Conservation (phyloP, 1,140 invertebrate genomes). For the Homarus americanus region DNA sequence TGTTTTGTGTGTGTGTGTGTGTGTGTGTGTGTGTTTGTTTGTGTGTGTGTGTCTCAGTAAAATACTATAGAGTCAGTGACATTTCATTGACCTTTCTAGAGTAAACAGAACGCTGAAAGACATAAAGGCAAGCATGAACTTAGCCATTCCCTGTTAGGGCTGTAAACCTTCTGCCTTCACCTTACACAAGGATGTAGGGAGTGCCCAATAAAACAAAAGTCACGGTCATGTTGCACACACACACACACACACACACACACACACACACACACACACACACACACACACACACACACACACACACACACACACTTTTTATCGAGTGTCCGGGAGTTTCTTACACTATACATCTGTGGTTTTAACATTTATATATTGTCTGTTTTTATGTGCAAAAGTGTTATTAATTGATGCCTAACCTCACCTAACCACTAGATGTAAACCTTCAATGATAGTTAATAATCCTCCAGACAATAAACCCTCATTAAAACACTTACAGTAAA, state of each 20-base stretch:
- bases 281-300: neutral
- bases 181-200: neutral
- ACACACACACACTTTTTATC: too few species aligned
- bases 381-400: neutral
- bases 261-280: constrained; percentile 20
- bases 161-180: neutral
- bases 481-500: neutral
- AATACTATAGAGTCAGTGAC: too few species aligned
- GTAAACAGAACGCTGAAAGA: too few species aligned
- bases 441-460: neutral
- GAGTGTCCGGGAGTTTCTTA: neutral
- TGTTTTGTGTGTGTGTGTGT: too few species aligned
- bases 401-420: neutral
- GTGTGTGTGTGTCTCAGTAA: too few species aligned
- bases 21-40: too few species aligned
- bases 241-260: constrained; percentile 22
- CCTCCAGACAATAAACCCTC: neutral
- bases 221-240: too few species aligned
- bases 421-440: neutral
- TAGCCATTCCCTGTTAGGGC: neutral
- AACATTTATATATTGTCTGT: neutral
- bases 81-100: too few species aligned
- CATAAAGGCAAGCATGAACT: neutral
- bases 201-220: too few species aligned
- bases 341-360: neutral